Base-by-base conservation (phyloP, 23 tunicate genomes). In the Halocynthia aurantium region DNA sequence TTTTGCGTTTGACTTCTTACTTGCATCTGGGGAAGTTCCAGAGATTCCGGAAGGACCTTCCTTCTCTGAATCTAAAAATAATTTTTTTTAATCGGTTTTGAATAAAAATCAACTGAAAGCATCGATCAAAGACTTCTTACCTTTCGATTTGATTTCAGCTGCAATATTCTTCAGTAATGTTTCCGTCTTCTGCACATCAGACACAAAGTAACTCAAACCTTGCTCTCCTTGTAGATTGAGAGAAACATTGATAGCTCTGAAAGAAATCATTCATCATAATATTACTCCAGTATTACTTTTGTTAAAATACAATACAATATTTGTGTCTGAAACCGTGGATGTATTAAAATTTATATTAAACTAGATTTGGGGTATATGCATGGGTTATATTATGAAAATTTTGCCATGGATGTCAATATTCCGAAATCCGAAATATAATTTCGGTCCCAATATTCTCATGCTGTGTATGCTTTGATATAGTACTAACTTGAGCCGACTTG, bases 171-270 rank as follows among this genome's bases (percentile, higher is more conserved):
- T 53, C 63, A 74, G 63, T 64, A 74, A 54, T 13, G 62, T 12
- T 74, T 74, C 78, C 5, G 78, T 74, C 22, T 56, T 54, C 56
- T 74, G 63, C 17, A 74, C 78, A 40, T 74, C 31, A 0, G 13
- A 21, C 50, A 74, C 78, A 56, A 74, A 74, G 8, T 22, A 51
- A 17, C 64, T 51, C 13, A 74, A 54, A 8, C 78, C 78, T 74
- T 74, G 64, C 17, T 74, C 78, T 55, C 78, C 78, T 51, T 74
- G 78, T n/a, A 18, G 12, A 21, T 74, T 64, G 8, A 74, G 19
- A 11, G 60, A 54, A 13, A 64, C 56, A 18, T 74, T 74, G 18
- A 74, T 51, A 7, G 78, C 64, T 56, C 78, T 74, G 63, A 71
- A 74, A 52, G 13, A 74, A 52, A 18, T 13, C 6, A 72, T 72